phyloP scores from a whole-genome alignment of 2,113 vertebrate species.

The Actinemys pallida region DNA sequence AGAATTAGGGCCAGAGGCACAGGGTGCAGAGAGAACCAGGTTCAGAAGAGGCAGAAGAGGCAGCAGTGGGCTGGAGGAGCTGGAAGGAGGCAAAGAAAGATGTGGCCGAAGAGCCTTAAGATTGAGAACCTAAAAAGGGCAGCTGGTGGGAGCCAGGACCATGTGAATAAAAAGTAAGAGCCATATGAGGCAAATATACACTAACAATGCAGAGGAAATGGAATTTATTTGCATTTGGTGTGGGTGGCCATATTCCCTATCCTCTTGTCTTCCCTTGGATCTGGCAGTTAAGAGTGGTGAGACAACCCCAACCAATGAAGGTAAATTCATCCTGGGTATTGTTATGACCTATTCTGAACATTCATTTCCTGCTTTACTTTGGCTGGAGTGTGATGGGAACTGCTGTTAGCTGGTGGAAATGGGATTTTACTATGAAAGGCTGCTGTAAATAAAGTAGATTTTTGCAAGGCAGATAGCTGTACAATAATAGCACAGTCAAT shows the following conservation, averaged over 20 bases:
- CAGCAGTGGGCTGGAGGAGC: not conserved
- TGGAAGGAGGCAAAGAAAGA: not conserved
- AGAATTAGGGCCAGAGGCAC: not conserved
- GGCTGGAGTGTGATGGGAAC: not conserved
- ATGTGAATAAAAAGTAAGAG: conserved; percentile 40
- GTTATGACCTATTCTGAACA: not conserved
- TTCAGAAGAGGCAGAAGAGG: not conserved
- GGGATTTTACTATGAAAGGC: conserved; percentile 17
- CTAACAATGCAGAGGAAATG: conserved; percentile 6
- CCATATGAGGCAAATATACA: conserved; percentile 4
- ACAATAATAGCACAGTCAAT: not conserved
- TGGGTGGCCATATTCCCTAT: conserved; percentile 52
- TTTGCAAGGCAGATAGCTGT: not conserved
- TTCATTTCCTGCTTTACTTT: not conserved
- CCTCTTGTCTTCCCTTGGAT: conserved; percentile 42
- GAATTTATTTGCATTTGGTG: not conserved
- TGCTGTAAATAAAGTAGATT: conserved; percentile 9
- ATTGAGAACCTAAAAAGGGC: not conserved
- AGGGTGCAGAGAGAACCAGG: not conserved
- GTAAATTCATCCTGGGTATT: not conserved
- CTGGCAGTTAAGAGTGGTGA: conserved; percentile 34
- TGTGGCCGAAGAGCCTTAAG: not conserved
- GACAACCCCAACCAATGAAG: conserved; percentile 47
- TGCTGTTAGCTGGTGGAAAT: conserved; percentile 6
- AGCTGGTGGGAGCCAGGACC: conserved; percentile 10